Evolutionary conservation across 2,888 invertebrate genomes (phyloP), one percentile per base, ranked within the genome.

Genomic region (Zelleria hepariella): DNA sequence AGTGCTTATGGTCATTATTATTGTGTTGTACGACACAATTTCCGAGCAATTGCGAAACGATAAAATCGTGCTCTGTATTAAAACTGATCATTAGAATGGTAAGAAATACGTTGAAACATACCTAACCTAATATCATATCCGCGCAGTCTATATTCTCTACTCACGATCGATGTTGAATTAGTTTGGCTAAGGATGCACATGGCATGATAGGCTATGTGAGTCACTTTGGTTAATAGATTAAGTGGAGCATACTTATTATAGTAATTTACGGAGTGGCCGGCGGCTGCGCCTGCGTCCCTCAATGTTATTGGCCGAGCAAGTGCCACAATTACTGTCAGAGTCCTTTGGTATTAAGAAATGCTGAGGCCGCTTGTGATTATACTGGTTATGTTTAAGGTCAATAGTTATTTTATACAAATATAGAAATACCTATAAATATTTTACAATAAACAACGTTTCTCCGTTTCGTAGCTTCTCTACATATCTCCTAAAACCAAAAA

Each of bases 231-330:
- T 78, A 80, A 83, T 83, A 81, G 78, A 77, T 80, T 83, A 82
- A 85, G 83, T 83, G 81, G 82, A 74, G 72, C 78, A 69, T 77
- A 83, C 85, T 83, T 85, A 84, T 84, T 55, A 20, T 32, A 21
- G 55, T 32, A 55, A 82, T 82, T 82, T 79, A 84, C 77, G 73
- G 75, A 69, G 68, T 73, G 73, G 71, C 69, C 63, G 68, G 66
- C 66, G 58, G 68, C 61, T 65, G 73, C 75, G 75, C 82, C 78
- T 71, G 79, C 80, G 74, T 76, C 55, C 18, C 27, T 32, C 62
- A 68, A 72, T 76, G 82, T 82, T 79, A 86, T 85, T 82, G 80
- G 77, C 71, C 72, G 69, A 77, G 74, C 77, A 80, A 83, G 76
- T 79, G 72, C 72, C 74, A 75, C 83, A 85, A 82, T 86, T 85